Evolutionary conservation across 2,888 invertebrate species (phyloP).

Genomic region (Pandemis corylana): DNA sequence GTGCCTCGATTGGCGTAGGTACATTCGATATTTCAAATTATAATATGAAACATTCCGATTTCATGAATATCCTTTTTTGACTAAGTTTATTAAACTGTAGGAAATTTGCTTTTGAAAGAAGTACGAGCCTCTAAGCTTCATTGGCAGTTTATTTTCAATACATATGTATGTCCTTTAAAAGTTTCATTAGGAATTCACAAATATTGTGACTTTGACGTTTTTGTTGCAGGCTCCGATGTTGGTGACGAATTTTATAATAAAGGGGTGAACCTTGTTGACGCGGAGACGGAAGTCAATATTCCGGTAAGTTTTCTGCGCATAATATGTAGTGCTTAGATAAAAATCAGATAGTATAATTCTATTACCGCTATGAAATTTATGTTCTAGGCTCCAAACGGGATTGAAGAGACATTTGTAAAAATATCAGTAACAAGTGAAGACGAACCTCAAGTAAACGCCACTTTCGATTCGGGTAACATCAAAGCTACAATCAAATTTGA

Average conservation of each 20-base stretch:
- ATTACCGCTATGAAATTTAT: neutral
- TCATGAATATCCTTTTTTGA: too few species aligned
- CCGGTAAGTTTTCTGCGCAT: neutral
- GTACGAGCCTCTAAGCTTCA: too few species aligned
- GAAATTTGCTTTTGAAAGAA: too few species aligned
- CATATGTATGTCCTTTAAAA: too few species aligned
- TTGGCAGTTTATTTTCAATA: too few species aligned
- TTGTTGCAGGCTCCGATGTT: neutral
- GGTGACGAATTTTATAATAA: slow-evolving; percentile 8
- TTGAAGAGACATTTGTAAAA: neutral
- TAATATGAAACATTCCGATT: too few species aligned
- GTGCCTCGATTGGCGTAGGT: too few species aligned
- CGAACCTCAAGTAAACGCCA: slow-evolving; percentile 3
- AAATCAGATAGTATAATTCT: neutral
- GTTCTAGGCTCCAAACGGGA: slow-evolving; percentile 4
- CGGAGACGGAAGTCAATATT: slow-evolving; percentile 1
- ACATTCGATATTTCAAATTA: too few species aligned
- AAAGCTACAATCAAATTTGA: slow-evolving; percentile 1
- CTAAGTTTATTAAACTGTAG: too few species aligned
- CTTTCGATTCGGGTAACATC: neutral
- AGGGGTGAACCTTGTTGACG: neutral
- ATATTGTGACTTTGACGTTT: too few species aligned
- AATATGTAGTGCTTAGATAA: too few species aligned
- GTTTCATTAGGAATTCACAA: neutral
- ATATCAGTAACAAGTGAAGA: slow-evolving; percentile 11